Conservation (phyloP, 2,113 vertebrate species). For the Ailuropoda melanoleuca region DNA sequence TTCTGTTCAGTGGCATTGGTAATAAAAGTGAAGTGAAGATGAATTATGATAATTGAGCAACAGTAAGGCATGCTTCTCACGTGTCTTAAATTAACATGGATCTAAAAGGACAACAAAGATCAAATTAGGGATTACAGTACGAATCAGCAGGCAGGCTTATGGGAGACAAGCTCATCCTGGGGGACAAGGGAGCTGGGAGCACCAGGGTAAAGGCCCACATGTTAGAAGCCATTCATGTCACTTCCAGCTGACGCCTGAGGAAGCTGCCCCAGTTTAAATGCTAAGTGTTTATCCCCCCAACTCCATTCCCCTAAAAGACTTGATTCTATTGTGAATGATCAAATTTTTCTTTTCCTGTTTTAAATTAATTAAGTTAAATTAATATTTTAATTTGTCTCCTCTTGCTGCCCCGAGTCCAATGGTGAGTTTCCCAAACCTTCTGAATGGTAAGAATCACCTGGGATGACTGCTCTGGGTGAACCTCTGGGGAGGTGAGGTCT, state of each 20-base stretch:
- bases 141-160: not conserved
- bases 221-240: not conserved
- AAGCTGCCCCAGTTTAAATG: not conserved
- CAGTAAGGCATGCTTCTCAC: not conserved
- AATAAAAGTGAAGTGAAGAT: not conserved
- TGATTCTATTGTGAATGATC: not conserved
- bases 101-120: not conserved
- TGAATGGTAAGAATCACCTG: not conserved
- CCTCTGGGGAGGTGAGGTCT: not conserved
- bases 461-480: not conserved
- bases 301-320: not conserved
- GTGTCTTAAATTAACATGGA: not conserved
- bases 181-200: not conserved
- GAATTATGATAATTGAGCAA: not conserved
- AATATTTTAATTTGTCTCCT: not conserved
- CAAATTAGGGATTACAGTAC: not conserved
- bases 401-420: not conserved
- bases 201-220: rapidly evolving
- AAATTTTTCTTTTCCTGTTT: not conserved
- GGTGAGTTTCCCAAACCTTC: not conserved
- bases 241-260: not conserved
- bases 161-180: not conserved
- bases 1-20: not conserved
- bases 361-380: not conserved
- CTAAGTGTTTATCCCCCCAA: not conserved